phyloP scores from a whole-genome alignment of 2,113 vertebrate species.

The Grantiella picta region DNA sequence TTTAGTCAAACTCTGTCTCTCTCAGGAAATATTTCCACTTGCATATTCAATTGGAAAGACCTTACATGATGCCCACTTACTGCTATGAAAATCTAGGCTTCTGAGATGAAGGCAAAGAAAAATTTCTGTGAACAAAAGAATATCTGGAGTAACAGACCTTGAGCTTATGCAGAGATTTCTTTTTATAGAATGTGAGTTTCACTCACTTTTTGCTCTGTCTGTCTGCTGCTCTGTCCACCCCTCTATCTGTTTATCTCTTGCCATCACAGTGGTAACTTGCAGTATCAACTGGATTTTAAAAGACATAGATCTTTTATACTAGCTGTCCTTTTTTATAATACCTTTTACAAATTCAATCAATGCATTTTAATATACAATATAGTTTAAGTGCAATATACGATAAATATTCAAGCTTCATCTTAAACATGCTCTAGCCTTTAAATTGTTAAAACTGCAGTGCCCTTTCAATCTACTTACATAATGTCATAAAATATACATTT shows the following conservation, averaged over 20 bases:
- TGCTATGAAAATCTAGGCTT: constrained; percentile 44
- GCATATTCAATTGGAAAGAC: constrained; percentile 51
- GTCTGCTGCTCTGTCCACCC: constrained; percentile 22
- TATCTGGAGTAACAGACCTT: constrained; percentile 1
- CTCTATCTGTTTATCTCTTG: constrained; percentile 31
- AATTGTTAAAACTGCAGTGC: constrained; percentile 82
- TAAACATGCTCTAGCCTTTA: constrained; percentile 81
- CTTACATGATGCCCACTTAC: constrained; percentile 33
- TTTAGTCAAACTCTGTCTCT: constrained; percentile 63
- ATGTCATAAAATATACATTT: constrained; percentile 88
- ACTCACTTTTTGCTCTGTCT: constrained; percentile 55
- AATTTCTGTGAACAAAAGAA: constrained; percentile 60
- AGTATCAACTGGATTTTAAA: constrained; percentile 74
- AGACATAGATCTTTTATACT: constrained; percentile 77
- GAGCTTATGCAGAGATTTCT: constrained; percentile 30
- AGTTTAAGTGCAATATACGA: constrained; percentile 79
- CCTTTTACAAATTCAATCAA: constrained; percentile 84
- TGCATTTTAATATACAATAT: constrained; percentile 81
- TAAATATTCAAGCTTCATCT: constrained; percentile 79
- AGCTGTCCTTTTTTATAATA: constrained; percentile 79
- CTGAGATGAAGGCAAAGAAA: constrained; percentile 22
- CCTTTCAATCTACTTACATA: constrained; percentile 87
- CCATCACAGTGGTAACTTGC: constrained; percentile 27
- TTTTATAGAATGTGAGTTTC: constrained; percentile 5
- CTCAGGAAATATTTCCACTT: constrained; percentile 68